Evolutionary conservation across 1,140 invertebrate species (phyloP).

Genomic region (Orius insidiosus): DNA sequence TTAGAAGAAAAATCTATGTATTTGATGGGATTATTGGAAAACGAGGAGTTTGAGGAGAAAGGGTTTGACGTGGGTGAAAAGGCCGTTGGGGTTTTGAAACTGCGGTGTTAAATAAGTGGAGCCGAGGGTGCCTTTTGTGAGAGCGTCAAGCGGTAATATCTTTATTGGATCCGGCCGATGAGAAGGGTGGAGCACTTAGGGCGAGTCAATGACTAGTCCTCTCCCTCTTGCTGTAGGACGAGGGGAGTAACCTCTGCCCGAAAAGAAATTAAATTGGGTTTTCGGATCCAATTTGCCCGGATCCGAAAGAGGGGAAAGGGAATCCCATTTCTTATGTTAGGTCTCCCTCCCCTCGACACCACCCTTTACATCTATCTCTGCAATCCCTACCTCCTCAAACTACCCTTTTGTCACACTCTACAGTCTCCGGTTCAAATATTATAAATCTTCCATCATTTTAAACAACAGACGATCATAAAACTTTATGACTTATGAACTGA

Average conservation of each 20-base stretch:
- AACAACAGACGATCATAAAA: too few species aligned
- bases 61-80: too few species aligned
- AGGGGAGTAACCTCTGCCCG: not conserved
- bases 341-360: conserved; percentile 3
- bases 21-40: too few species aligned
- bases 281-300: conserved; percentile 3
- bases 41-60: too few species aligned
- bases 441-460: too few species aligned
- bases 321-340: conserved; percentile 4
- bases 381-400: not conserved
- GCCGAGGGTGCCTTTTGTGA: too few species aligned
- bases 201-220: conserved; percentile 4
- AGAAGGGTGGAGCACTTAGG: conserved; percentile 3
- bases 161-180: not conserved
- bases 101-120: too few species aligned
- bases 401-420: not conserved
- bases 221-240: not conserved
- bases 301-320: not conserved
- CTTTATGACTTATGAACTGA: too few species aligned
- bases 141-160: conserved; percentile 3
- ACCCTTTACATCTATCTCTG: not conserved
- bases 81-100: too few species aligned
- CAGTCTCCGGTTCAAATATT: too few species aligned
- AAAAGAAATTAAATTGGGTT: conserved; percentile 8
- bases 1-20: too few species aligned